phyloP scores from a whole-genome alignment of 2,888 invertebrate genomes.

The Criorhina ranunculi region DNA sequence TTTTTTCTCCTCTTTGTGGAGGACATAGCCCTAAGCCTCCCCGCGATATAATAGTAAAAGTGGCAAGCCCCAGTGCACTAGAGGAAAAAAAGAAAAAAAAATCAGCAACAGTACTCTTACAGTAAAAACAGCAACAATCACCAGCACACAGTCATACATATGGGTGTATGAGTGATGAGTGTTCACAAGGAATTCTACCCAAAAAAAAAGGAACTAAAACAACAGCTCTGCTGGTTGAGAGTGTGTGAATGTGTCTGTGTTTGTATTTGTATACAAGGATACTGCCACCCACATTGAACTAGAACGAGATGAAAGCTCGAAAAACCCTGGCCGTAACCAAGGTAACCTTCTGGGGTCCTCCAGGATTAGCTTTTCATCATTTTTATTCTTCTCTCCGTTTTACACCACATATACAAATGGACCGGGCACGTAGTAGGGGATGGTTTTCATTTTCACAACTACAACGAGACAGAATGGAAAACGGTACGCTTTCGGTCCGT shows the following conservation, averaged over 20 bases:
- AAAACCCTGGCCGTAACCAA: slow-evolving; percentile 78
- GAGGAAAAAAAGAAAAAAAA: slow-evolving; percentile 49
- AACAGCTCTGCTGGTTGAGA: slow-evolving; percentile 20
- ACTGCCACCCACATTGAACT: slow-evolving; percentile 69
- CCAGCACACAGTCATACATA: slow-evolving; percentile 29
- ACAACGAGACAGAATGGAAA: slow-evolving; percentile 45
- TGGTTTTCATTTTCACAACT: slow-evolving; percentile 60
- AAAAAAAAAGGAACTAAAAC: slow-evolving; percentile 27
- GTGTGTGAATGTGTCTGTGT: no score
- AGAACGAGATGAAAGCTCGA: slow-evolving; percentile 79
- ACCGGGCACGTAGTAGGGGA: no score
- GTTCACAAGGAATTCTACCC: slow-evolving; percentile 7
- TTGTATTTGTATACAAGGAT: slow-evolving; percentile 39
- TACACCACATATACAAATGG: slow-evolving; percentile 8
- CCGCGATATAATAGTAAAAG: slow-evolving; percentile 57
- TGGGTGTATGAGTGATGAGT: slow-evolving; percentile 4
- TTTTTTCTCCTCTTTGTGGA: background rate
- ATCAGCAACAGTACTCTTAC: slow-evolving; percentile 61
- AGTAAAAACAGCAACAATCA: slow-evolving; percentile 73
- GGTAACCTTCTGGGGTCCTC: slow-evolving; percentile 77
- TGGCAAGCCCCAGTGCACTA: slow-evolving; percentile 60
- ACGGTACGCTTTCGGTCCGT: slow-evolving; percentile 52
- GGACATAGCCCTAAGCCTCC: slow-evolving; percentile 2
- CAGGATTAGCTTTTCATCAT: slow-evolving; percentile 76
- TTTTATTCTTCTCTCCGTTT: slow-evolving; percentile 73